Evolutionary conservation across 2,113 vertebrate genomes (phyloP).

Genomic region (Mastomys natalensis): DNA sequence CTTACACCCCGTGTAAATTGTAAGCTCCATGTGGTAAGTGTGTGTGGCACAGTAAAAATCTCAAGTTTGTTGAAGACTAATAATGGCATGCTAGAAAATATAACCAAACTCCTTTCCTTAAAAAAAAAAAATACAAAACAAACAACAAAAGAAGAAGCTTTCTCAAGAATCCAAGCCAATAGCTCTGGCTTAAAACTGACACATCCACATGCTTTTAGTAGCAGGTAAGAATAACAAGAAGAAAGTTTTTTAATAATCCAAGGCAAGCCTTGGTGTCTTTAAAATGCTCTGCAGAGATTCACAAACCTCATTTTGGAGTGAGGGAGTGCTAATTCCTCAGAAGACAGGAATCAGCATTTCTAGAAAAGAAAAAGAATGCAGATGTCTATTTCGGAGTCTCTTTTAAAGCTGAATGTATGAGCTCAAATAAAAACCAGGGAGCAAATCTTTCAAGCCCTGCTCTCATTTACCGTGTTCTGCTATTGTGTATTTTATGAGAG

Average conservation of each 20-base stretch:
- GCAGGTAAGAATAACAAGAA: not conserved
- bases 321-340: not conserved
- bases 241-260: constrained; percentile 54
- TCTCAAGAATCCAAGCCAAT: constrained; percentile 25
- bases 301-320: too few species aligned
- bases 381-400: constrained; percentile 22
- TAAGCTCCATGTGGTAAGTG: not conserved
- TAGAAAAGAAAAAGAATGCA: constrained; percentile 38
- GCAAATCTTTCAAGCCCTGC: not conserved
- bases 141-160: not conserved
- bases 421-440: not conserved
- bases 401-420: not conserved
- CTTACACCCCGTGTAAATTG: constrained; percentile 25
- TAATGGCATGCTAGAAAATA: constrained; percentile 26
- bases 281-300: constrained; percentile 36
- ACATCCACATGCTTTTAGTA: constrained; percentile 35
- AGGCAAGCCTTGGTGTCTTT: constrained; percentile 44
- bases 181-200: constrained; percentile 43
- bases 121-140: not conserved
- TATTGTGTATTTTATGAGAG: not conserved
- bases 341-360: constrained; percentile 66
- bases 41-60: constrained; percentile 39
- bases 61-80: constrained; percentile 37
- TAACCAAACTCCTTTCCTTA: not conserved
- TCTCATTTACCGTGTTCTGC: not conserved